Percentiles rank a stretch among this genome's conserved stretches.
phyloP scores from a whole-genome alignment of 2,113 vertebrate genomes.

The Chelonoidis abingdonii region DNA sequence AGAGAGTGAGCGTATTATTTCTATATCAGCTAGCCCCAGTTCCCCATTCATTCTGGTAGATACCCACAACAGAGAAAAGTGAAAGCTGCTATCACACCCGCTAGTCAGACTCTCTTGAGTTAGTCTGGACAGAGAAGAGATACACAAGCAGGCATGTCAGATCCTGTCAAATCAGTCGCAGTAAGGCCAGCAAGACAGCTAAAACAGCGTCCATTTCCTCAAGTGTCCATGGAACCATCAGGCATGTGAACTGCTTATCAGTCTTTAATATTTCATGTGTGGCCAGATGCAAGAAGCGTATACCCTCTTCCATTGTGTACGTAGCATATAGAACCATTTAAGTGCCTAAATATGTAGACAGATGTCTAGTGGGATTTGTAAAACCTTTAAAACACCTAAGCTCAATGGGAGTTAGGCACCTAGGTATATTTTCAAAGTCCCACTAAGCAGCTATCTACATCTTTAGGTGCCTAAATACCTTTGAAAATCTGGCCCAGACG shows the following conservation, averaged over 20 bases:
- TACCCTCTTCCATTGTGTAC: not conserved
- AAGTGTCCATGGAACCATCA: not conserved
- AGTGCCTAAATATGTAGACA: not conserved
- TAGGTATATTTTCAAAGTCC: not conserved
- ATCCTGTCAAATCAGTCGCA: accelerated
- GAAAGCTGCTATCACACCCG: not conserved
- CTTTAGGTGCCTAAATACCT: not conserved
- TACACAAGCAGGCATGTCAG: accelerated
- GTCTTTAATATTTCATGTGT: not conserved
- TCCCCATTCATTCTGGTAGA: not conserved
- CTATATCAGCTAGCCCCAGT: not conserved
- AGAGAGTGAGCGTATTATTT: not conserved
- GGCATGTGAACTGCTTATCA: not conserved
- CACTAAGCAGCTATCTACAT: not conserved
- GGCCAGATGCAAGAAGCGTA: not conserved
- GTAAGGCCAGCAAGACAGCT: not conserved
- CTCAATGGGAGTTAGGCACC: not conserved
- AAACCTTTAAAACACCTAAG: not conserved
- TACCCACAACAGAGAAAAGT: not conserved
- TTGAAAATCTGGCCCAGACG: not conserved
- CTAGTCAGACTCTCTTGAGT: not conserved
- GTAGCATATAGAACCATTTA: not conserved
- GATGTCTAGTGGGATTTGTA: not conserved
- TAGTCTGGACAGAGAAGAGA: accelerated
- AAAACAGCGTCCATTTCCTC: not conserved